These are phyloP conservation scores for Varecia variegata DNA, from an alignment of 2,797 vertebrate species.

Conservation along the genomic window DNA sequence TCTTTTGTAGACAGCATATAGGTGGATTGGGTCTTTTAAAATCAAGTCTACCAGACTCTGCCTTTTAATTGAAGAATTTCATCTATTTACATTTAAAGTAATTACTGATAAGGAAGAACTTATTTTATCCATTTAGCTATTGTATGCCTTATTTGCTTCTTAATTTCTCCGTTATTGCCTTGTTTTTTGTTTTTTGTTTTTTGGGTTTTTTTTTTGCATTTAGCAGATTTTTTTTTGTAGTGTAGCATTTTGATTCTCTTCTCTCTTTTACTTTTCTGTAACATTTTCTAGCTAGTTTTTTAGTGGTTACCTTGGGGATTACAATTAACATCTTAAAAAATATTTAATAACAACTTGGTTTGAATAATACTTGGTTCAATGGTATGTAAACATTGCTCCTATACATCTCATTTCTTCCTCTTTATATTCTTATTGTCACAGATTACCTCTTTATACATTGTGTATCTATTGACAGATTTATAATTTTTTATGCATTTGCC, in stretches of 20 bases:
- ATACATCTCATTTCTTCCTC: background rate
- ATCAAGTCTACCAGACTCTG: background rate
- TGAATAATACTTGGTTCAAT: background rate
- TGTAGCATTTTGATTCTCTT: background rate
- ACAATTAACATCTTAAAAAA: background rate
- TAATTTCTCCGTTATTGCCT: background rate
- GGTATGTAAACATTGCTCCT: background rate
- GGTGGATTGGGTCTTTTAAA: background rate
- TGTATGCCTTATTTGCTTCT: background rate
- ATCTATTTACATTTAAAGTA: background rate
- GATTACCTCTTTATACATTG: background rate
- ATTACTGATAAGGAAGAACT: background rate
- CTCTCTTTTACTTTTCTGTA: background rate
- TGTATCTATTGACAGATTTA: background rate
- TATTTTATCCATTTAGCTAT: background rate
- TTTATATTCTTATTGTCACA: background rate
- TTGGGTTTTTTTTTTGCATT: background rate
- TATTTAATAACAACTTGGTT: background rate
- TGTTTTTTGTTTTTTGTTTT: too few relatives aligned
- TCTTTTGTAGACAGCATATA: background rate
- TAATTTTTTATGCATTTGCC: background rate
- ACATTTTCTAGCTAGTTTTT: background rate
- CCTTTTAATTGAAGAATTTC: background rate
- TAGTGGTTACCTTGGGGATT: background rate
- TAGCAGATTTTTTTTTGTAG: background rate